Base-by-base conservation (phyloP, 2,797 vertebrate species). In the Neosilurus mollespiculum region DNA sequence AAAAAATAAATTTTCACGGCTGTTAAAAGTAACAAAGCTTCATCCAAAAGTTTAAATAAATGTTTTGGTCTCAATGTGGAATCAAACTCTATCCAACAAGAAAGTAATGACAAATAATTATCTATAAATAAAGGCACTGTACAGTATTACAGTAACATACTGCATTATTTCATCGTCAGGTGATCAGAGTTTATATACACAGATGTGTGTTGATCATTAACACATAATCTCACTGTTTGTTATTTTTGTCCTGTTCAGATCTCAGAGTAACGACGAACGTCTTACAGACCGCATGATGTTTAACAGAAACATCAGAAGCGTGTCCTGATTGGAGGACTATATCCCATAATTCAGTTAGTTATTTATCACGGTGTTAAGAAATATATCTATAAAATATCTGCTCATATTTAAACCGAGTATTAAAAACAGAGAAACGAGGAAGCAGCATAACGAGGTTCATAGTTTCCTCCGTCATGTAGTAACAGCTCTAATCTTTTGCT, bases 101-200 rank as follows among this genome's bases (percentile, higher is more conserved):
- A 37, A n/a, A 58, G 53, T 81, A 79, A 84, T 58, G 15, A 69
- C 18, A 80, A 37, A 62, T 76, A 22, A 58, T 73, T n/a, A 70
- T 37, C 49, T 51, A 86, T 83, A 87, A 83, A 85, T 78, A 88
- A 49, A 64, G 49, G 73, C 1, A 14, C 37, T 84, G 56, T 75
- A 82, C 84, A 83, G 88, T 90, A 88, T 90, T 89, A 92, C 88
- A 92, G 91, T 89, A 91, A 91, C 90, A 87, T 87, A 84, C 83
- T 86, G 65, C 75, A 88, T 71, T 9, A 84, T 72, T 80, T 81
- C 49, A 65, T 58, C 59, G 80, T 73, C 83, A 72, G 65, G 14
- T 37, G 59, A 80, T 84, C 1, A 9, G 49, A 71, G 76, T 58
- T 18, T 34, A 81, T 43, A 30, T 6, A 49, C 26, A n/a, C 8